Conservation (phyloP, 1,140 invertebrate genomes). For the Drosophila melanica region DNA sequence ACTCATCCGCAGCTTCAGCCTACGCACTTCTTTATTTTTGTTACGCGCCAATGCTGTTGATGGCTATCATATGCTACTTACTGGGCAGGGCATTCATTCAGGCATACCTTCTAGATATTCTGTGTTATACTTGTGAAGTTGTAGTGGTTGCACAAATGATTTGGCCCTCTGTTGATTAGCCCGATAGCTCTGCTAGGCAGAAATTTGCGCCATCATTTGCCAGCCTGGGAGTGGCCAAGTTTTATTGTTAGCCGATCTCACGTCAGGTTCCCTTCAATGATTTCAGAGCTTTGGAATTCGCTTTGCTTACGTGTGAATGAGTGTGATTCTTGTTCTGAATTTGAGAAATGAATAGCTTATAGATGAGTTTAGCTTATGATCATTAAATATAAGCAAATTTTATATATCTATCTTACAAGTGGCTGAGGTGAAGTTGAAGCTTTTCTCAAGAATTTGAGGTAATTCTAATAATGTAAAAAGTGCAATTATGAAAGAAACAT, state of each 20-base stretch:
- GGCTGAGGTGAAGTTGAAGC: too few species aligned
- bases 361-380: neutral
- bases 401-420: too few species aligned
- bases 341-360: neutral
- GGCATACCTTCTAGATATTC: slow-evolving; percentile 30
- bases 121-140: neutral
- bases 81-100: slow-evolving; percentile 55
- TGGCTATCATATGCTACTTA: slow-evolving; percentile 55
- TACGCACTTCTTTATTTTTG: slow-evolving; percentile 62
- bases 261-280: slow-evolving; percentile 49
- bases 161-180: slow-evolving; percentile 61
- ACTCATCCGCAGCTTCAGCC: slow-evolving; percentile 54
- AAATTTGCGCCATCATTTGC: slow-evolving; percentile 61
- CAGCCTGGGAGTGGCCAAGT: slow-evolving; percentile 57
- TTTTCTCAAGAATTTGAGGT: too few species aligned
- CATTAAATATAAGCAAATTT: neutral
- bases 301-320: neutral
- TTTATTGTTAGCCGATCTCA: slow-evolving; percentile 53
- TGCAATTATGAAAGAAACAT: too few species aligned
- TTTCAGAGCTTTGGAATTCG: slow-evolving; percentile 40
- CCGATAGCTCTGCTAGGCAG: slow-evolving; percentile 66
- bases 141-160: slow-evolving; percentile 27
- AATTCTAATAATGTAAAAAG: too few species aligned
- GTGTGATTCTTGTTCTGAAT: neutral
- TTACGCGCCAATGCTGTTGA: slow-evolving; percentile 45